Evolutionary conservation across 92 coral and sea anemone genomes (phyloP), one percentile per base, ranked within the genome.

Genomic region (Siderastrea radians): DNA sequence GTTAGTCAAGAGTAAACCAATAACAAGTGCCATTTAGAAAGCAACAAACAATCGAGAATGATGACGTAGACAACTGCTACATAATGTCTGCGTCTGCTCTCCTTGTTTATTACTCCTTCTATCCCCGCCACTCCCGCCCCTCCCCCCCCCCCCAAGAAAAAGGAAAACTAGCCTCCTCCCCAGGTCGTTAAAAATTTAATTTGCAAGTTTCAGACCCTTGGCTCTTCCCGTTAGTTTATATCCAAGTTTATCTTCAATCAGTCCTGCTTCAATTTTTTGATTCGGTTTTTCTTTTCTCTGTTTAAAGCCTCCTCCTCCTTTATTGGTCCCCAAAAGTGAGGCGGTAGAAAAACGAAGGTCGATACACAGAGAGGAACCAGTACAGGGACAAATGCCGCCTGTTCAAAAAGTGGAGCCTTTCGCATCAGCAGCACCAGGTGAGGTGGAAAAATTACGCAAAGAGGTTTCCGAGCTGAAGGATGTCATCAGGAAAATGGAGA

Each of bases 381-480:
- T 17, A 7, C 81, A 19, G 5, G 61, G 51, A 11, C 59, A 62
- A 43, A 84, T 61, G 43, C 59, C 80, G 7, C 83, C 83, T 0
- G 68, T 83, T 62, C 88, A 82, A 48, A 75, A 80, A 72, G 64
- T 88, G 10, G 91, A 81, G 44, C 83, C 82, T 77, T 55, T 76
- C 66, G 19, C 89, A 15, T 47, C 73, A 52, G 69, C 76, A 16
- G 16, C 89, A 9, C 53, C 92, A 52, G 86, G 75, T 10, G 96
- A 90, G 60, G 80, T 94, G 73, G 86, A 89, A 26, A 91, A 92
- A 65, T 75, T 98, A 9, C 89, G 91, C 4, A 83, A 84, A 43
- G 98, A 96, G 79, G 86, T 98, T 9, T 83, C 92, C 15, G 91
- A 84, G 65, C 84, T 96, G 86, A 87, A 90, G 63, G 89, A 91